Evolutionary conservation across 2,797 vertebrate species (phyloP).

Genomic region (Smutsia gigantea): DNA sequence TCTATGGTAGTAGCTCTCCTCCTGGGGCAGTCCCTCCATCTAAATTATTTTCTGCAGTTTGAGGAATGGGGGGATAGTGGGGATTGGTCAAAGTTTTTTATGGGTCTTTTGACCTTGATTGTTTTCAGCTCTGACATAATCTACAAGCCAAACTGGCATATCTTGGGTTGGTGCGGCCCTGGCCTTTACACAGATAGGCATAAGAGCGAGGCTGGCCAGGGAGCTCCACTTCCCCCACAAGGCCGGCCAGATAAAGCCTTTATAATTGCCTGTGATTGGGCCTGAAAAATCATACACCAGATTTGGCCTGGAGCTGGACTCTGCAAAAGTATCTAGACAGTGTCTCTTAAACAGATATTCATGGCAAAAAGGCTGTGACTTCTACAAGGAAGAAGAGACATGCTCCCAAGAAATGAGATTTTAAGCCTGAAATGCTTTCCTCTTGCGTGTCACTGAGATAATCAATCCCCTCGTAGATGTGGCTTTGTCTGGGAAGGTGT

Average conservation of each 20-base stretch:
- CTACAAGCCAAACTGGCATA: too few relatives aligned
- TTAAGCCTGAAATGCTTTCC: background rate
- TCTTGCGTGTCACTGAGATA: background rate
- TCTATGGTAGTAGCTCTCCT: too few relatives aligned
- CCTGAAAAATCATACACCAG: background rate
- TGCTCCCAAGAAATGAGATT: background rate
- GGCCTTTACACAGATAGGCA: background rate
- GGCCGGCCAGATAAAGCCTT: background rate
- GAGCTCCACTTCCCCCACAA: background rate
- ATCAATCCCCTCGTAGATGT: background rate
- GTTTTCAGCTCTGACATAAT: too few relatives aligned
- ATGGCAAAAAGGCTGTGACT: background rate
- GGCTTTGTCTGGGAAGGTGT: background rate
- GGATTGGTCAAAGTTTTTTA: too few relatives aligned
- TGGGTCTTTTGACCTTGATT: too few relatives aligned
- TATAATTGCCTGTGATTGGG: background rate
- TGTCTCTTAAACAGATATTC: background rate
- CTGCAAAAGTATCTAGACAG: background rate
- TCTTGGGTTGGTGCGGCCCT: too few relatives aligned
- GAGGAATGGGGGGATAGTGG: too few relatives aligned
- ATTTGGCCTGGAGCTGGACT: background rate
- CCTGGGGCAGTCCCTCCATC: too few relatives aligned
- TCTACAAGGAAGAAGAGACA: background rate
- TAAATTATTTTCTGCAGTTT: too few relatives aligned
- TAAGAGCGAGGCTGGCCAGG: fast-evolving